These are phyloP conservation scores for Catharus fuscescens DNA, from an alignment of 2,113 vertebrate species.

Conservation along the genomic window DNA sequence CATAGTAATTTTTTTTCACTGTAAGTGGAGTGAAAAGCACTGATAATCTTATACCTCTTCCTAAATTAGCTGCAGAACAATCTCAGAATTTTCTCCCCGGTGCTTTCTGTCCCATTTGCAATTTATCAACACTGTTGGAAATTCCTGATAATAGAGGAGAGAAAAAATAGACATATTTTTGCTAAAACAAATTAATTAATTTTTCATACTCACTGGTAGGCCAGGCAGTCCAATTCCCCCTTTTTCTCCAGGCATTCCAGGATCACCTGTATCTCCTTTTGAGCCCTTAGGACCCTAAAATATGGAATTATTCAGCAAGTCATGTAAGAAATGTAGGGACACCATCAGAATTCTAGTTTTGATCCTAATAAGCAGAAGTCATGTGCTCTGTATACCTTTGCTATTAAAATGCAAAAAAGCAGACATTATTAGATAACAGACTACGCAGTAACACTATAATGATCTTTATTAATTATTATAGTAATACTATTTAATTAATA, in stretches of 20 bases:
- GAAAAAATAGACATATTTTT: background rate
- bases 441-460: background rate
- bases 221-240: constrained; percentile 91
- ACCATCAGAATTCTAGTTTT: background rate
- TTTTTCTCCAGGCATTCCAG: constrained; percentile 90
- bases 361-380: background rate
- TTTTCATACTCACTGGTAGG: constrained; percentile 84
- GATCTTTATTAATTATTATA: background rate
- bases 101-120: background rate
- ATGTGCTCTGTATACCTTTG: background rate
- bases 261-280: constrained; percentile 91
- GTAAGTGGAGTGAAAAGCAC: background rate
- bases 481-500: background rate
- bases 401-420: background rate
- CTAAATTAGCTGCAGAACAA: background rate
- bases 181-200: background rate
- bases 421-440: background rate
- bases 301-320: background rate
- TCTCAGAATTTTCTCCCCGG: background rate
- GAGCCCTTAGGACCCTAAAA: constrained; percentile 93
- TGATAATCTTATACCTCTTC: background rate
- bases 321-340: background rate
- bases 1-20: background rate
- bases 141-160: background rate
- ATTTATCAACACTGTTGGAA: background rate